Conservation (phyloP, 2,888 invertebrate genomes). For the Nomada hirtipes region DNA sequence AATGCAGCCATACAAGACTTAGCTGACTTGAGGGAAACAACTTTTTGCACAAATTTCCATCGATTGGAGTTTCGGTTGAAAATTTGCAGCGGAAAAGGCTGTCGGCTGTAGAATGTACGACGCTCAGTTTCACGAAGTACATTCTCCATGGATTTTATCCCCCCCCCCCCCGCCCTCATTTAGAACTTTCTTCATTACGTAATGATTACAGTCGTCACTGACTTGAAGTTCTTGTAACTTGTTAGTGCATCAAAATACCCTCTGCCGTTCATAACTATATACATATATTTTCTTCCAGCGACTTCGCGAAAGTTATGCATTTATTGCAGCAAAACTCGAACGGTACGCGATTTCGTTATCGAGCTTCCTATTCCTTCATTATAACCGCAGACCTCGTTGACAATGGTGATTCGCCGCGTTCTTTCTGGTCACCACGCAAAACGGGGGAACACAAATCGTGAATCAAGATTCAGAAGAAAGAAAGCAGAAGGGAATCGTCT, state of each 20-base stretch:
- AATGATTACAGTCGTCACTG: slow-evolving; percentile 9
- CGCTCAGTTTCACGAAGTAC: background rate
- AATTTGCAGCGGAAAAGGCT: too few species aligned
- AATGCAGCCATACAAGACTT: too few species aligned
- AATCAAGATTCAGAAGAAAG: too few species aligned
- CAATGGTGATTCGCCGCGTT: background rate
- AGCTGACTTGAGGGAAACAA: too few species aligned
- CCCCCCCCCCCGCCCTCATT: background rate
- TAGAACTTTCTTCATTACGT: slow-evolving; percentile 35
- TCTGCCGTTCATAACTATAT: slow-evolving; percentile 1
- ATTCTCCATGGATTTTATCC: slow-evolving; percentile 17
- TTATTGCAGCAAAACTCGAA: slow-evolving; percentile 20
- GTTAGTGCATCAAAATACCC: slow-evolving; percentile 18
- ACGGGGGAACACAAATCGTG: too few species aligned
- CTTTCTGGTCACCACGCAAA: background rate
- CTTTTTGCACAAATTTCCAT: too few species aligned
- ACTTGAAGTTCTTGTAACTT: slow-evolving; percentile 31
- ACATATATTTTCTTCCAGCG: background rate
- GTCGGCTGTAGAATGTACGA: too few species aligned
- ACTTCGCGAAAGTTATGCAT: slow-evolving; percentile 24
- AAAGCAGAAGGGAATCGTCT: too few species aligned
- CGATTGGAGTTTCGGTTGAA: too few species aligned
- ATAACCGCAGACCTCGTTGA: background rate
- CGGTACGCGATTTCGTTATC: background rate
- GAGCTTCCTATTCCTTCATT: background rate